A percentile compares a stretch with the other conserved stretches of the same genome.
Evolutionary conservation across 2,113 vertebrate species (phyloP).

Genomic region (Nesospiza acunhae): DNA sequence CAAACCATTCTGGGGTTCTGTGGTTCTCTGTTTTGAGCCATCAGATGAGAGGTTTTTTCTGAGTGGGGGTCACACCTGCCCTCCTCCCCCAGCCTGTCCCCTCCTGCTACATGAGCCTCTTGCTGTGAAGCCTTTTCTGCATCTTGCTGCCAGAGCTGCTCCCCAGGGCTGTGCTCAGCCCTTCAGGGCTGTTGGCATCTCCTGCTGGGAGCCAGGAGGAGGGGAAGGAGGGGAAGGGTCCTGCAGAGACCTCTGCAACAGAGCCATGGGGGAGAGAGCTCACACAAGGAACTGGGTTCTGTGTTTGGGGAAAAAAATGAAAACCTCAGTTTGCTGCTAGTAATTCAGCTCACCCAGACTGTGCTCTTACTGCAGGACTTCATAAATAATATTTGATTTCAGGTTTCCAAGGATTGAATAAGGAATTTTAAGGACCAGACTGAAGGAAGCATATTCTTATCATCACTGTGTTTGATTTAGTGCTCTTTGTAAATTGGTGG

Average conservation of each 20-base stretch:
- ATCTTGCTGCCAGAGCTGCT: neutral
- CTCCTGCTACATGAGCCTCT: neutral
- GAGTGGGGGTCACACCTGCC: rapidly evolving
- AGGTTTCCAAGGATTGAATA: constrained; percentile 48
- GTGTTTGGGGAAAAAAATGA: neutral
- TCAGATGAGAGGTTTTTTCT: neutral
- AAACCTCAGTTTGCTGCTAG: constrained; percentile 9
- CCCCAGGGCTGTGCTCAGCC: neutral
- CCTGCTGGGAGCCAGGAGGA: neutral
- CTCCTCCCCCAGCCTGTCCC: neutral
- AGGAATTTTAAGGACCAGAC: constrained; percentile 49
- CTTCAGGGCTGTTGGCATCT: neutral
- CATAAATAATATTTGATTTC: constrained; percentile 62
- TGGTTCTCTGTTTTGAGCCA: neutral
- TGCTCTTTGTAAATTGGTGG: neutral
- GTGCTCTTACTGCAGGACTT: constrained; percentile 27
- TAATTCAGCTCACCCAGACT: constrained; percentile 28
- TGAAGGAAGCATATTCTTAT: constrained; percentile 51
- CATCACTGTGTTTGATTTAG: neutral
- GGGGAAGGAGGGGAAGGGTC: neutral
- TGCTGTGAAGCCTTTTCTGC: neutral
- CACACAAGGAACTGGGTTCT: neutral
- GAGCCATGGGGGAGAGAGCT: neutral
- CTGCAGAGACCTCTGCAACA: neutral
- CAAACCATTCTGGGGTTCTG: rapidly evolving